phyloP scores from a whole-genome alignment of 2,888 invertebrate genomes.

The Drosophila tanythrix region DNA sequence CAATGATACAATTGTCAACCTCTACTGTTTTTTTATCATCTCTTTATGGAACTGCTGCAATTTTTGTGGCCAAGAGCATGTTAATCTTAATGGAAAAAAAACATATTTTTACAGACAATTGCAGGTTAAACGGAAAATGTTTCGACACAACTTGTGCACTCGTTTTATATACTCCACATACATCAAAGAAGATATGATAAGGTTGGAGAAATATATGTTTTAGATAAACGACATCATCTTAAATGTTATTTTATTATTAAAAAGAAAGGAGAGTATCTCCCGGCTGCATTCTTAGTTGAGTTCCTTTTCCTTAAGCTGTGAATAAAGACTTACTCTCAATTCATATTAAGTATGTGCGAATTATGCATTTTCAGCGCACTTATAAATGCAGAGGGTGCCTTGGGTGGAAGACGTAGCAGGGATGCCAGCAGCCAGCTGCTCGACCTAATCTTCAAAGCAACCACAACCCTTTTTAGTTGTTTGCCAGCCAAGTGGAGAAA shows the following conservation, averaged over 20 bases:
- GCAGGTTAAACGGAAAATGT: background rate
- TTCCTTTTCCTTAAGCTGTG: constrained; percentile 34
- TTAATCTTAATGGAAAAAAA: constrained; percentile 15
- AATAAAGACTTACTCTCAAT: constrained; percentile 52
- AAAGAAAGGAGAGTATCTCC: constrained; percentile 17
- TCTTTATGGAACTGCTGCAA: constrained; percentile 7
- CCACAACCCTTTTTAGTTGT: constrained; percentile 71
- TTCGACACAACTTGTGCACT: background rate
- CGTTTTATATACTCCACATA: background rate
- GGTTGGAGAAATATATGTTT: background rate
- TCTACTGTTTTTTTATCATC: background rate
- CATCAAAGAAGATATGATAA: background rate
- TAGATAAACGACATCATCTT: background rate
- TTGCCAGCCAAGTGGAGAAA: constrained; percentile 20
- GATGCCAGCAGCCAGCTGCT: constrained; percentile 11
- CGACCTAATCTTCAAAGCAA: constrained; percentile 64
- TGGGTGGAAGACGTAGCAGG: constrained; percentile 12
- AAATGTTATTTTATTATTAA: background rate
- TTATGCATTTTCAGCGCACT: constrained; percentile 69
- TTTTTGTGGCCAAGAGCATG: constrained; percentile 26
- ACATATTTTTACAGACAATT: background rate
- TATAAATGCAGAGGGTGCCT: constrained; percentile 57
- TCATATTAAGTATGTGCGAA: constrained; percentile 35
- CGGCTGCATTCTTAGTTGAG: background rate
- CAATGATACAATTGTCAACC: constrained; percentile 14